These are phyloP conservation scores for Campoplex nolae DNA, from an alignment of 2,888 invertebrate genomes.

Conservation along the genomic window DNA sequence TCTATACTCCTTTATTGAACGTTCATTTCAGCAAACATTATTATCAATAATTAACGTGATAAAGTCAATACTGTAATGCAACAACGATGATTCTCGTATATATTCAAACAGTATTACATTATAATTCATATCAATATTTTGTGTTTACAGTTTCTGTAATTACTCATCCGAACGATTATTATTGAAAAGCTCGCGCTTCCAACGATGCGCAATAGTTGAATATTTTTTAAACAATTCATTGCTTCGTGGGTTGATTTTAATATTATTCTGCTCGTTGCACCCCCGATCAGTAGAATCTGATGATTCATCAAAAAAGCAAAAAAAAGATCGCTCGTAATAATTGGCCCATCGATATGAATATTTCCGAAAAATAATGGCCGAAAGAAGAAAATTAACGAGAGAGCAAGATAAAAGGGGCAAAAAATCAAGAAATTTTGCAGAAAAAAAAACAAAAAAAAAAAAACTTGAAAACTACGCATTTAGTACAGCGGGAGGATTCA, in stretches of 20 bases:
- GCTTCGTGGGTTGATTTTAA: neutral
- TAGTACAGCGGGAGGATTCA: constrained; percentile 27
- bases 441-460: too few relatives aligned
- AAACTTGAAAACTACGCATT: constrained; percentile 27
- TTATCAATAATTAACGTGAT: neutral
- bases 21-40: neutral
- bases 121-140: neutral
- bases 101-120: neutral
- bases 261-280: neutral
- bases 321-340: constrained; percentile 4
- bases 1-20: neutral
- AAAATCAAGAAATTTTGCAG: constrained; percentile 46
- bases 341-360: too few relatives aligned
- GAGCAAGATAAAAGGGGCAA: neutral
- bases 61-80: neutral
- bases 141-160: neutral
- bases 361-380: neutral
- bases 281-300: neutral
- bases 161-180: neutral
- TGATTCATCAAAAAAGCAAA: constrained; percentile 4
- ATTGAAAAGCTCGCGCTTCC: neutral
- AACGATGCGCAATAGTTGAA: neutral
- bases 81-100: neutral
- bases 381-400: constrained; percentile 5
- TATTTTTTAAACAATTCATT: neutral